Conservation (phyloP, 1,140 invertebrate genomes). For the Wasmannia auropunctata region DNA sequence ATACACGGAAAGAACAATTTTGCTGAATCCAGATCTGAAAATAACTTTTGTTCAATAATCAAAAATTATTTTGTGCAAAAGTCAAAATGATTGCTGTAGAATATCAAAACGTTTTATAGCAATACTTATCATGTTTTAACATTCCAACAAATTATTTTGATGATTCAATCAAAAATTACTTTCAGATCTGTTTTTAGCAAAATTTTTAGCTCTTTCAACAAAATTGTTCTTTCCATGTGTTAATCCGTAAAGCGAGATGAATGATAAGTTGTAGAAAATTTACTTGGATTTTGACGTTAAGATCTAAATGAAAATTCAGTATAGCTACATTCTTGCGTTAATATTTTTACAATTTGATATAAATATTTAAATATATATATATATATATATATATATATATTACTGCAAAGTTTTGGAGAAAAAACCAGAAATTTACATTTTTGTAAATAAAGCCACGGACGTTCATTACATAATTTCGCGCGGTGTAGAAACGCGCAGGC, state of each 20-base stretch:
- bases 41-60: too few relatives aligned
- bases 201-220: too few relatives aligned
- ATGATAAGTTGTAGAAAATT: not conserved
- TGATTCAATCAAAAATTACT: too few relatives aligned
- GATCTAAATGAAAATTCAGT: not conserved
- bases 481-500: not conserved
- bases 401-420: not conserved
- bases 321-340: not conserved
- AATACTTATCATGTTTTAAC: too few relatives aligned
- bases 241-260: not conserved
- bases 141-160: too few relatives aligned
- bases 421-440: not conserved
- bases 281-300: not conserved
- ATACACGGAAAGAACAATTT: too few relatives aligned
- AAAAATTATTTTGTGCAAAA: too few relatives aligned
- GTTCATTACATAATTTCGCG: not conserved
- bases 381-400: not conserved
- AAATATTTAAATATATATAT: not conserved
- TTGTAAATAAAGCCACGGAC: not conserved
- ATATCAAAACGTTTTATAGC: too few relatives aligned
- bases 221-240: too few relatives aligned
- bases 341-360: not conserved
- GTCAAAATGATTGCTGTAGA: too few relatives aligned
- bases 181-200: too few relatives aligned
- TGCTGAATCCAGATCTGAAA: too few relatives aligned